Base-by-base conservation (phyloP, 2,113 vertebrate genomes). In the Tautogolabrus adspersus region DNA sequence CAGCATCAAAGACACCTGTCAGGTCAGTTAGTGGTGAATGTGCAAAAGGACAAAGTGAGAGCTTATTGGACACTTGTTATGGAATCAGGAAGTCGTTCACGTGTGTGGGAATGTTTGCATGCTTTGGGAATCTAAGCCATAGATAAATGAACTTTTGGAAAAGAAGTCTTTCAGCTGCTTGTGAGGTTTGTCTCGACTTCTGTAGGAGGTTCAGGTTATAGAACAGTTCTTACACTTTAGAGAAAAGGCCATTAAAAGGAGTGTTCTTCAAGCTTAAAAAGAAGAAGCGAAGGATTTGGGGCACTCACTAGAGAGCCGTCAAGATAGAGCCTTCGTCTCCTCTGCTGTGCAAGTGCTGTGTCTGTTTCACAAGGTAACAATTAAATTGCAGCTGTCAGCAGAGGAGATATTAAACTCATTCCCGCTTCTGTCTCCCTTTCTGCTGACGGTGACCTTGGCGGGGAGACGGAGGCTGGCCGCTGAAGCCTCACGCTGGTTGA, bases 371-470 rank as follows among this genome's bases (percentile, higher is more conserved):
- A 78, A 84, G 81, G 77, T 84, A 87, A 84, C 84, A 91, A 92
- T 92, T 90, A 88, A 86, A 93, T 75, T 81, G 87, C 85, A 83
- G 73, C 87, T 89, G 92, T 92, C 90, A 87, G 87, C 84, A 82
- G 66, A 72, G 69, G 72, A 85, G 83, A 90, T 90, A 82, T 88
- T 88, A 88, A 87, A 89, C 85, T 85, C 19, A 22, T 64, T 86
- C 72, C 26, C 30, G n/a, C 54, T 74, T 76, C 80, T 65, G 59
- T 83, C 68, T 87, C 26, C 5, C 54, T 81, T 75, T 81, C 72
- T 54, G 81, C 86, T 79, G 88, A 86, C 83, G 21, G 52, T 92
- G 91, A 92, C 92, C 89, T 93, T 93, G 91, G 75, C 19, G 62
- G 64, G 49, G 57, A 89, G 85, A 87, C 34, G 7, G 79, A 66